Conservation (phyloP, 2,888 invertebrate species). For the Brachyptera putata region DNA sequence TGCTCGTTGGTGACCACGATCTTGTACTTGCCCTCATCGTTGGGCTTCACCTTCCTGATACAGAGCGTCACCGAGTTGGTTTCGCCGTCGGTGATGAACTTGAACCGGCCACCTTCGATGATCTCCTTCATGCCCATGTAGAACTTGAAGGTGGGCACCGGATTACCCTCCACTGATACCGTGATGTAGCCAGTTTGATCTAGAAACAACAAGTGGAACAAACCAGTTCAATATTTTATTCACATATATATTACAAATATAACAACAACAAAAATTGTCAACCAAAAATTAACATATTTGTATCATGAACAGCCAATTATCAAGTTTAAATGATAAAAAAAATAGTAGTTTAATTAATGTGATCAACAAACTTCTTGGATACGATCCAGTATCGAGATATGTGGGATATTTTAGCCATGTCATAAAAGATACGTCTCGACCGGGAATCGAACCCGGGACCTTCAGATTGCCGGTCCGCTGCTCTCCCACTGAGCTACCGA, state of each 20-base stretch:
- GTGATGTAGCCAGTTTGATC: conserved; percentile 91
- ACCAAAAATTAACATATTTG: too few species aligned
- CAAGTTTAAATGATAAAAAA: too few species aligned
- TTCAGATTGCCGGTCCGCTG: too few species aligned
- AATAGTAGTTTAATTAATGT: too few species aligned
- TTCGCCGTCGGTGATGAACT: conserved; percentile 91
- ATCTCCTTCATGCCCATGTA: conserved; percentile 92
- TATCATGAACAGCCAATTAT: too few species aligned
- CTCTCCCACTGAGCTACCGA: too few species aligned
- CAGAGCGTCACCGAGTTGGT: conserved; percentile 88
- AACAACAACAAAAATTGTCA: neutral
- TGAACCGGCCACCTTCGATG: conserved; percentile 92
- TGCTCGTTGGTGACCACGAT: conserved; percentile 88
- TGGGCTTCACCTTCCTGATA: conserved; percentile 92
- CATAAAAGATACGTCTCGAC: too few species aligned
- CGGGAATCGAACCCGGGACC: too few species aligned
- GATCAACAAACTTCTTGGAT: too few species aligned
- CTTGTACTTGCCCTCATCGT: conserved; percentile 96
- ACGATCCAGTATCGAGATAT: too few species aligned
- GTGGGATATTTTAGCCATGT: too few species aligned
- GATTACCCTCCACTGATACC: conserved; percentile 89
- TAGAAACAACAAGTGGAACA: conserved; percentile 46
- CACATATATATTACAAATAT: neutral
- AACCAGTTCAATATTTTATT: too few species aligned
- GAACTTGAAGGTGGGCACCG: conserved; percentile 92